phyloP scores from a whole-genome alignment of 2,797 vertebrate genomes.

The Pelochelys cantorii region DNA sequence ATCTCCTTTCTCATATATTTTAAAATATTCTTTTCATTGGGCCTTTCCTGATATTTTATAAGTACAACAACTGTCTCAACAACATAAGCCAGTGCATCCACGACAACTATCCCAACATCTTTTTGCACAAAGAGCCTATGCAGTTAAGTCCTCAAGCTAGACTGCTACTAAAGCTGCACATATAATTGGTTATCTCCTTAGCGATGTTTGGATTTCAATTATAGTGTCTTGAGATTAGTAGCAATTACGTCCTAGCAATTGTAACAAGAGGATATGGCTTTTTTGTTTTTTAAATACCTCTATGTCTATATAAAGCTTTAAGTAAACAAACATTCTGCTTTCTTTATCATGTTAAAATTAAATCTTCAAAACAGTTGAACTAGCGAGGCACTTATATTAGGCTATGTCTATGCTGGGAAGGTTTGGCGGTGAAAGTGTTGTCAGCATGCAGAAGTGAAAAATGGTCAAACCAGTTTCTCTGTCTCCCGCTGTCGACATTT shows the following conservation, averaged over 20 bases:
- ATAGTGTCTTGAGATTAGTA: neutral
- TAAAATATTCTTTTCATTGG: neutral
- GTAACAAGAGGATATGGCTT: neutral
- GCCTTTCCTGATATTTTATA: neutral
- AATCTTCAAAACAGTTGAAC: fast-evolving
- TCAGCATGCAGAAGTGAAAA: no score
- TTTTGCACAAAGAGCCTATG: neutral
- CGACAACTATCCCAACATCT: neutral
- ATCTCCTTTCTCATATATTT: fast-evolving
- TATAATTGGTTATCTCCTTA: neutral
- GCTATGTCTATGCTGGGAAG: no score
- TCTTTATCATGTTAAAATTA: neutral
- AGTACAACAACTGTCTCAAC: neutral
- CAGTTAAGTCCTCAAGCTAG: neutral
- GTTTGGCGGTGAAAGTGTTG: no score
- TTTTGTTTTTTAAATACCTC: neutral
- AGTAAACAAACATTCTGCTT: neutral
- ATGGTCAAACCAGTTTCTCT: no score
- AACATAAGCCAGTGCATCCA: neutral
- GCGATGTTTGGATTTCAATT: neutral
- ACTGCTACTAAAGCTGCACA: neutral
- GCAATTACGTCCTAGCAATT: neutral
- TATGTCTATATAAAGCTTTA: neutral
- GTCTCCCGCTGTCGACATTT: no score
- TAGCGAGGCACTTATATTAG: neutral